Percentiles rank a stretch among this genome's conserved stretches.
These are phyloP conservation scores for Lacerta viridis DNA, from an alignment of 2,797 vertebrate genomes.

Conservation along the genomic window DNA sequence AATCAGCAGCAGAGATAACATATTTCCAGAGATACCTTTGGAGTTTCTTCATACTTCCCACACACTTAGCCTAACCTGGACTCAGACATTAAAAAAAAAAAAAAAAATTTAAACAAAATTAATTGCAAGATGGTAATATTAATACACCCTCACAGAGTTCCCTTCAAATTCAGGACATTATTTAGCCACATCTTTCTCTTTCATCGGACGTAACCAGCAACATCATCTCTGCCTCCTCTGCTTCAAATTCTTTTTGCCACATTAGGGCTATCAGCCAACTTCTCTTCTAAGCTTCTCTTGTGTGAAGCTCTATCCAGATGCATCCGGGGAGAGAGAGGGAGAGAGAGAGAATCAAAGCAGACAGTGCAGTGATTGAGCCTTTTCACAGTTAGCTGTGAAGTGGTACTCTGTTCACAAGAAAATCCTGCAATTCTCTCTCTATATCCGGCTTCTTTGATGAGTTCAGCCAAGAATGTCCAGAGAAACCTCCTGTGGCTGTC, in stretches of 20 bases:
- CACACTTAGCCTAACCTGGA: not conserved
- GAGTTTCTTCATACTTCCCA: not conserved
- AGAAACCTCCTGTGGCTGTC: not conserved
- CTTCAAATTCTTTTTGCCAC: constrained; percentile 63
- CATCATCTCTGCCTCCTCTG: not conserved
- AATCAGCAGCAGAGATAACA: not conserved
- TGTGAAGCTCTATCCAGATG: constrained; percentile 67
- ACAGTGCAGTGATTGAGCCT: constrained; percentile 59
- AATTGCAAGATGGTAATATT: not conserved
- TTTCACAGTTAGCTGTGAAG: constrained; percentile 56
- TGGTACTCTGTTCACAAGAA: constrained; percentile 47
- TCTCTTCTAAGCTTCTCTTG: constrained; percentile 78
- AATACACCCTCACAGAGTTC: not conserved
- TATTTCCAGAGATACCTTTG: not conserved
- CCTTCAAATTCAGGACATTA: constrained; percentile 42
- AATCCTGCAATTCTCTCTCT: constrained; percentile 33
- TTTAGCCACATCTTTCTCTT: constrained; percentile 35
- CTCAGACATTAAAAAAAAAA: not conserved
- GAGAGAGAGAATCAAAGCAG: constrained; percentile 65
- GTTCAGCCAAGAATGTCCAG: constrained; percentile 21
- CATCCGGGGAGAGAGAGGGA: constrained; percentile 54
- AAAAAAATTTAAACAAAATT: not conserved
- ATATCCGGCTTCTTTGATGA: constrained; percentile 47
- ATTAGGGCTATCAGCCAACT: constrained; percentile 73
- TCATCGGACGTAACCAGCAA: not conserved